Percentiles rank a stretch among this genome's conserved stretches.
These are phyloP conservation scores for Hemicentrotus pulcherrimus DNA, from an alignment of 35 echinoderm and acorn worm species.

Conservation along the genomic window DNA sequence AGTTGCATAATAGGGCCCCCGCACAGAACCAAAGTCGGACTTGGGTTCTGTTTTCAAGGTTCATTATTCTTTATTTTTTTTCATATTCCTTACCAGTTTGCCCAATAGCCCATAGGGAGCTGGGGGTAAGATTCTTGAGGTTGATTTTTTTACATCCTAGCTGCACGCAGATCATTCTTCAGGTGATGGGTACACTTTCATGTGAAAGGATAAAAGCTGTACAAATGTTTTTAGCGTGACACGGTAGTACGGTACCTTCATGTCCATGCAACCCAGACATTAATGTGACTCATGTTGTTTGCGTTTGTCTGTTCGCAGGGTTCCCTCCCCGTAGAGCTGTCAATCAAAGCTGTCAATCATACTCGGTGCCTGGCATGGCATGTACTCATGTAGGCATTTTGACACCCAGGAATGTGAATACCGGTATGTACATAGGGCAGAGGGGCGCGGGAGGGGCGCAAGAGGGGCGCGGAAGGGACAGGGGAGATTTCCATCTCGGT, in stretches of 20 bases:
- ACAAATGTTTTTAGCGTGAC: background rate
- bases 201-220: background rate
- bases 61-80: no score
- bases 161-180: no score
- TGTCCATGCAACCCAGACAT: background rate
- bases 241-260: no score
- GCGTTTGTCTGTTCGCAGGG: conserved; percentile 14
- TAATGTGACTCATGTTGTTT: conserved; percentile 43
- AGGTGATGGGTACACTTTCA: background rate
- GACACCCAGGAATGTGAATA: background rate
- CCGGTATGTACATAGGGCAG: background rate
- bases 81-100: no score
- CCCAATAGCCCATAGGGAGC: no score
- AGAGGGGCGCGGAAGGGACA: no score
- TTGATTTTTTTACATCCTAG: no score
- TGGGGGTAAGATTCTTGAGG: no score
- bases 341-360: conserved; percentile 43
- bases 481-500: no score
- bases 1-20: no score
- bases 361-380: background rate
- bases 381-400: background rate
- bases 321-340: background rate
- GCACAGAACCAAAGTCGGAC: no score
- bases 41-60: no score
- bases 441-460: background rate